Percentiles rank a stretch among this genome's conserved stretches.
These are phyloP conservation scores for Phalacrocorax aristotelis DNA, from an alignment of 2,113 vertebrate species.

Conservation along the genomic window DNA sequence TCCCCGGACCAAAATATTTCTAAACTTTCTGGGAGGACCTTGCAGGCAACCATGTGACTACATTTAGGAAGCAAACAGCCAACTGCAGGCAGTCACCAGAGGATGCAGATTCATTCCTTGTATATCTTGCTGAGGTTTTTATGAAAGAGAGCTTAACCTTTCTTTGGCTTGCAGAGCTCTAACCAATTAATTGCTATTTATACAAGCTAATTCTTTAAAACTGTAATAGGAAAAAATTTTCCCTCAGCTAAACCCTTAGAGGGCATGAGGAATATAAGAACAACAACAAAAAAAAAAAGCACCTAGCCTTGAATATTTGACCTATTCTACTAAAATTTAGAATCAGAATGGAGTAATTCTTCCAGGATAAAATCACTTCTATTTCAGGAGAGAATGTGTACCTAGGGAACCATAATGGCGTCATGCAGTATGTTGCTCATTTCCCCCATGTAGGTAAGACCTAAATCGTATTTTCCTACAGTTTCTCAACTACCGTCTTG, in stretches of 20 bases:
- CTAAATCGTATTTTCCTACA: neutral
- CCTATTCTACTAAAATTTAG: neutral
- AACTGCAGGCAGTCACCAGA: neutral
- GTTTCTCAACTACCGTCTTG: neutral
- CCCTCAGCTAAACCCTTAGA: neutral
- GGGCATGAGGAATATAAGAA: neutral
- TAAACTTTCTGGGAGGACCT: neutral
- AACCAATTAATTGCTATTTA: neutral
- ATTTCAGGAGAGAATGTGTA: neutral
- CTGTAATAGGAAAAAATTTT: neutral
- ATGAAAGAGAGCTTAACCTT: constrained; percentile 11
- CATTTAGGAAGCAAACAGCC: neutral
- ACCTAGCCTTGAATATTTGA: neutral
- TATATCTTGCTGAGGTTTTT: neutral
- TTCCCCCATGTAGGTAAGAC: neutral
- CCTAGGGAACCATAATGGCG: neutral
- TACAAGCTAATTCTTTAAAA: constrained; percentile 1
- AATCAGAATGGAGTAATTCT: neutral
- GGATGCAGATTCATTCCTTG: neutral
- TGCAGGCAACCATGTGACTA: neutral
- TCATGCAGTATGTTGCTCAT: neutral
- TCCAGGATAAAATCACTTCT: constrained; percentile 8
- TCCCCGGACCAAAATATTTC: constrained; percentile 32
- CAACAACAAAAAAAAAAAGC: neutral
- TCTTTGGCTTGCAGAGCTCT: neutral